These are phyloP conservation scores for Sericinus montela DNA, from an alignment of 2,888 invertebrate species.

Conservation along the genomic window DNA sequence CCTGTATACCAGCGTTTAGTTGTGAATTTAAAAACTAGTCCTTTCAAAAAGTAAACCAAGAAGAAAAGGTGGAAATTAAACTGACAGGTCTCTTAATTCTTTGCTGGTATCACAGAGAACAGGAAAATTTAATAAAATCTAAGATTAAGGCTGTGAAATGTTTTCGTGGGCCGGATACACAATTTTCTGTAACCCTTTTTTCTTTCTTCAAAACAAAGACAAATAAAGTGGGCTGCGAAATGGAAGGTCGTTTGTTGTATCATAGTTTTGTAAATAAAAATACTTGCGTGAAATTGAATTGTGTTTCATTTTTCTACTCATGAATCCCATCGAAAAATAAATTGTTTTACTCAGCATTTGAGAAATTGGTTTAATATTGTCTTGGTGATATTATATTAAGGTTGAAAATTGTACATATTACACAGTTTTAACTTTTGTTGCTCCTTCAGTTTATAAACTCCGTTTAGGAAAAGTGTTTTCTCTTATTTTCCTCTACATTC, in stretches of 20 bases:
- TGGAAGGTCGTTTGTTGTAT: slow-evolving; percentile 8
- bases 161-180: slow-evolving; percentile 4
- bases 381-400: too few relatives aligned
- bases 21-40: too few relatives aligned
- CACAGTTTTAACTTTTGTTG: too few relatives aligned
- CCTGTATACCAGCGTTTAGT: too few relatives aligned
- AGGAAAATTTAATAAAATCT: not conserved
- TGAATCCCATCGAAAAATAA: not conserved
- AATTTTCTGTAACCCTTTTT: slow-evolving; percentile 14
- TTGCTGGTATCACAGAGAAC: not conserved
- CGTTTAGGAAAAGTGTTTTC: too few relatives aligned
- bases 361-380: too few relatives aligned
- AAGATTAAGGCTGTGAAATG: slow-evolving; percentile 1
- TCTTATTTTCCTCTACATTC: too few relatives aligned
- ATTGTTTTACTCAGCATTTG: not conserved
- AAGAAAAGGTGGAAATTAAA: too few relatives aligned
- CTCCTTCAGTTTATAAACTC: too few relatives aligned
- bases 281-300: slow-evolving; percentile 8
- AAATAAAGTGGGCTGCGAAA: slow-evolving; percentile 12
- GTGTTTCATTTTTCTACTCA: not conserved
- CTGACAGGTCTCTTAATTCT: too few relatives aligned
- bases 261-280: slow-evolving; percentile 14
- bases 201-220: slow-evolving; percentile 8
- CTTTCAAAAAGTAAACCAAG: too few relatives aligned
- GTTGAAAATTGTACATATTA: too few relatives aligned